A percentile compares a stretch with the other conserved stretches of the same genome.
phyloP scores from a whole-genome alignment of 2,888 invertebrate species.

The Blera fallax region DNA sequence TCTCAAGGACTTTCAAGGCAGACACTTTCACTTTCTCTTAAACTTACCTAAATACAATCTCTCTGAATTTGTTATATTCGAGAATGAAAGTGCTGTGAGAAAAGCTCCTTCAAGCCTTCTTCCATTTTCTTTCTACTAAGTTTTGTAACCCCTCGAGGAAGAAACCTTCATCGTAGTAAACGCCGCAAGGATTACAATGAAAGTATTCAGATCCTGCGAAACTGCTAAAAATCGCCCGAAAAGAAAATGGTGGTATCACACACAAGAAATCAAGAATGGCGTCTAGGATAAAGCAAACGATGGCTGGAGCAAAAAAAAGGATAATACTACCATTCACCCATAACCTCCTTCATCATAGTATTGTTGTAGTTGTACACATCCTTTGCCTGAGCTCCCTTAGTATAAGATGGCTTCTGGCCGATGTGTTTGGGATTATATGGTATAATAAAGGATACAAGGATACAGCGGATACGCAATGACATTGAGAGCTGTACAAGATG shows the following conservation, averaged over 20 bases:
- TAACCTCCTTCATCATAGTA: slow-evolving; percentile 25
- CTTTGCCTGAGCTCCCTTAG: slow-evolving; percentile 1
- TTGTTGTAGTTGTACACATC: slow-evolving; percentile 21
- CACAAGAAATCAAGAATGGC: slow-evolving; percentile 61
- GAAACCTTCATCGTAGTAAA: slow-evolving; percentile 38
- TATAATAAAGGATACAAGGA: slow-evolving; percentile 53
- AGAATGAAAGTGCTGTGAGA: slow-evolving; percentile 47
- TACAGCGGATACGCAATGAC: slow-evolving; percentile 51
- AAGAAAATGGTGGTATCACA: slow-evolving; percentile 63
- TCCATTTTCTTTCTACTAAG: slow-evolving; percentile 8
- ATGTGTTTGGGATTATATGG: slow-evolving; percentile 60
- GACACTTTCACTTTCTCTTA: slow-evolving; percentile 62
- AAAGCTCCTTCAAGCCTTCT: slow-evolving; percentile 33
- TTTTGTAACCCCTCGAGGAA: slow-evolving; percentile 21
- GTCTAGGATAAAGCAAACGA: slow-evolving; percentile 38
- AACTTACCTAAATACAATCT: slow-evolving; percentile 24
- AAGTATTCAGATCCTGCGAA: slow-evolving; percentile 47
- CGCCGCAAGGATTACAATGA: slow-evolving; percentile 48
- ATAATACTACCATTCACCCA: slow-evolving; percentile 47
- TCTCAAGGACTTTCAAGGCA: slow-evolving; percentile 14
- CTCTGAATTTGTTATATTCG: not conserved
- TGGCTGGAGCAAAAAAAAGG: slow-evolving; percentile 11
- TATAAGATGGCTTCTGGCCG: slow-evolving; percentile 50
- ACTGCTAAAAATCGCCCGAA: slow-evolving; percentile 48
- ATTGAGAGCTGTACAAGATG: slow-evolving; percentile 41